Evolutionary conservation across 2,797 vertebrate genomes (phyloP).

Genomic region (Huso huso): DNA sequence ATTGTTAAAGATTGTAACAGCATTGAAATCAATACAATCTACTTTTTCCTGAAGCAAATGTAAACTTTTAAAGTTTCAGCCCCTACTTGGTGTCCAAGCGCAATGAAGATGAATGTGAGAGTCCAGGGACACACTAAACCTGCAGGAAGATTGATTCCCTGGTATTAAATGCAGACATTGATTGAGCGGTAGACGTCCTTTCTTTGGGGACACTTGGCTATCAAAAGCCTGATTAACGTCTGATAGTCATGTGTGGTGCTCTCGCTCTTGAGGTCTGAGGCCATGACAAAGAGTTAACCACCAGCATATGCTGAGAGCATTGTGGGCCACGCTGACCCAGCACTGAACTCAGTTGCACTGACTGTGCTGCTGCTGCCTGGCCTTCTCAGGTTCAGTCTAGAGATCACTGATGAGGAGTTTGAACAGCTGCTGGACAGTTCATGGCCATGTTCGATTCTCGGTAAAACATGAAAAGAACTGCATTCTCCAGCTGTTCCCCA

Average conservation of each 20-base stretch:
- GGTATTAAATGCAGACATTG: constrained; percentile 31
- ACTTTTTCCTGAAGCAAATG: too few relatives aligned
- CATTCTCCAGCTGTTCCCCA: too few relatives aligned
- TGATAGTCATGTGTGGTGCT: constrained; percentile 74
- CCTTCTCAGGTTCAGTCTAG: constrained; percentile 59
- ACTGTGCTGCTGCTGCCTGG: constrained; percentile 41
- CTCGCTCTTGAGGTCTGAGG: constrained; percentile 57
- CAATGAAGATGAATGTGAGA: too few relatives aligned
- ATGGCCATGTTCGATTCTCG: constrained; percentile 41
- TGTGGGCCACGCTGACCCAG: constrained; percentile 61
- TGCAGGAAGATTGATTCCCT: neutral
- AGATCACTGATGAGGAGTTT: constrained; percentile 79
- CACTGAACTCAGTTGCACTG: constrained; percentile 48
- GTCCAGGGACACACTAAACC: too few relatives aligned
- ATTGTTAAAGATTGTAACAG: too few relatives aligned
- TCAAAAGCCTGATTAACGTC: constrained; percentile 87
- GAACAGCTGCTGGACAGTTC: constrained; percentile 73
- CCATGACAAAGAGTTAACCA: constrained; percentile 84
- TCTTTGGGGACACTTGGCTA: constrained; percentile 73
- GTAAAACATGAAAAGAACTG: constrained; percentile 14
- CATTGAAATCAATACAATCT: too few relatives aligned
- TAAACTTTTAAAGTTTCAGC: too few relatives aligned
- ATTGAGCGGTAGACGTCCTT: constrained; percentile 68
- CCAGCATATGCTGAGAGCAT: constrained; percentile 79
- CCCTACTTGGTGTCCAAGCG: too few relatives aligned